A percentile compares a stretch with the other conserved stretches of the same genome.
These are phyloP conservation scores for Euspilapteryx auroguttella DNA, from an alignment of 2,888 invertebrate species.

Conservation along the genomic window DNA sequence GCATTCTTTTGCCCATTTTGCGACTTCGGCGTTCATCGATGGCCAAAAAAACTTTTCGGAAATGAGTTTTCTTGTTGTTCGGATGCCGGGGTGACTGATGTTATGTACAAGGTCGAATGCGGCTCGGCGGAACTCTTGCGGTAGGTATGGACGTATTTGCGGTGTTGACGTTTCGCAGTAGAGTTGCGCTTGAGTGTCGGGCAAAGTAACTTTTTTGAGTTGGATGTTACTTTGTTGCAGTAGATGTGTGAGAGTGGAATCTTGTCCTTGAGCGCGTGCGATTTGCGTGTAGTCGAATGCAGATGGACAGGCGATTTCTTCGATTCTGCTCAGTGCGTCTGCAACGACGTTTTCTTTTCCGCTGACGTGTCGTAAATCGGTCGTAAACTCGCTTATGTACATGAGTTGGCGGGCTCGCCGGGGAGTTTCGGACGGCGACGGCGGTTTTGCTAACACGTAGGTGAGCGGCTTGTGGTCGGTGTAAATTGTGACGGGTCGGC, in stretches of 20 bases:
- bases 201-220: background rate
- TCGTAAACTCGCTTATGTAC: constrained; percentile 11
- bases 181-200: background rate
- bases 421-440: constrained; percentile 6
- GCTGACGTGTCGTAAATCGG: constrained; percentile 7
- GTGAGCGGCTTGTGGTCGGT: constrained; percentile 5
- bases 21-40: background rate
- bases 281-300: constrained; percentile 8
- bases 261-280: constrained; percentile 3
- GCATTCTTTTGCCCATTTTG: background rate
- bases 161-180: constrained; percentile 1
- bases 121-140: background rate
- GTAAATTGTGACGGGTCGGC: constrained; percentile 5
- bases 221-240: background rate
- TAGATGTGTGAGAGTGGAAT: background rate
- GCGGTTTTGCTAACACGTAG: background rate
- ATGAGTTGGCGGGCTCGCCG: constrained; percentile 8
- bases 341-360: constrained; percentile 9
- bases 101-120: background rate
- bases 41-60: constrained; percentile 1
- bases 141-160: background rate
- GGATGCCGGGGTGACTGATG: constrained; percentile 1
- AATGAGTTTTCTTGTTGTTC: background rate
- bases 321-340: constrained; percentile 9
- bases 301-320: constrained; percentile 7